Evolutionary conservation across 2,888 invertebrate species (phyloP).

Genomic region (Dryobota labecula): DNA sequence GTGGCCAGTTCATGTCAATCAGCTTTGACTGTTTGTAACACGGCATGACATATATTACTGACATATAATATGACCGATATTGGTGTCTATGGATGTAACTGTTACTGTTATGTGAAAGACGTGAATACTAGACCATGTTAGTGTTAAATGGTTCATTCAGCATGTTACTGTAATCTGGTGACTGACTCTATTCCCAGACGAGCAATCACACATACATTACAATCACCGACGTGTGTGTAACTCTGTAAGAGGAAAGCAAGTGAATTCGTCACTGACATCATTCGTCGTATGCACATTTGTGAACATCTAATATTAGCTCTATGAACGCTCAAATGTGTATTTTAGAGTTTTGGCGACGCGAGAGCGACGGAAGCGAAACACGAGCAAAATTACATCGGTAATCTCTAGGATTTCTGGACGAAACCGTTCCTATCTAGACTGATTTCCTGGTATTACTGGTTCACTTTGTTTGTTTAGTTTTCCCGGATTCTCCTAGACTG

Average conservation of each 20-base stretch:
- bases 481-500: slow-evolving; percentile 17
- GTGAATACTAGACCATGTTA: slow-evolving; percentile 3
- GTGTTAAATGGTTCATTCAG: slow-evolving; percentile 19
- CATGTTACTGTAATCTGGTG: slow-evolving; percentile 21
- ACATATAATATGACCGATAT: too few relatives aligned
- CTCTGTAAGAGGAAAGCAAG: slow-evolving; percentile 50
- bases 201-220: slow-evolving; percentile 12
- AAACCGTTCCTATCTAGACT: slow-evolving; percentile 48
- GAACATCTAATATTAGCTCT: slow-evolving; percentile 78
- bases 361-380: slow-evolving; percentile 60
- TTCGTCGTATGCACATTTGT: slow-evolving; percentile 72
- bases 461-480: slow-evolving; percentile 42
- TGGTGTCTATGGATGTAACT: neutral
- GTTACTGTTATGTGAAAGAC: neutral
- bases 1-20: too few relatives aligned
- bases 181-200: slow-evolving; percentile 28
- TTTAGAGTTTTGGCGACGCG: slow-evolving; percentile 73
- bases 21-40: too few relatives aligned
- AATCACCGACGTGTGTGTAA: slow-evolving; percentile 5
- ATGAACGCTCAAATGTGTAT: slow-evolving; percentile 71
- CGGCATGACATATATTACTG: neutral
- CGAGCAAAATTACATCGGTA: slow-evolving; percentile 45
- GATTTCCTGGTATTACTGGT: slow-evolving; percentile 45
- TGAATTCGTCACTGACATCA: slow-evolving; percentile 75
- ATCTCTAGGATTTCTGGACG: slow-evolving; percentile 58